Conservation (phyloP, 2,888 invertebrate species). For the Cerastoderma edule region DNA sequence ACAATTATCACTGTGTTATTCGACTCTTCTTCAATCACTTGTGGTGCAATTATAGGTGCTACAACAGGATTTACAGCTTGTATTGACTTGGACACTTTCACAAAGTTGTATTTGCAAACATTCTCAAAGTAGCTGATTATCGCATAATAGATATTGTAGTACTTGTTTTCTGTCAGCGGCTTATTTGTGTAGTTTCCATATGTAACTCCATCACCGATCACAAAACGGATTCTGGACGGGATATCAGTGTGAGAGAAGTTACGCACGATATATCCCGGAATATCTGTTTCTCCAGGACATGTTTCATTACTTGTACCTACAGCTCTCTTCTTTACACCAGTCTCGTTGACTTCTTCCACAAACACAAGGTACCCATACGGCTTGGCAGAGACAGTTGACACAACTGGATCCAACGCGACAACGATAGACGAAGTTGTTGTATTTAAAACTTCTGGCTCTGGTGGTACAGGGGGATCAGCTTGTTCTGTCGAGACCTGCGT, state of each 20-base stretch:
- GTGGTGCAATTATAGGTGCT: constrained; percentile 9
- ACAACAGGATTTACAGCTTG: constrained; percentile 34
- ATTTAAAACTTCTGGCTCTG: constrained; percentile 88
- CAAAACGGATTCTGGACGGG: constrained; percentile 86
- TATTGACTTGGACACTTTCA: constrained; percentile 76
- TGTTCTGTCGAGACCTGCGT: constrained; percentile 89
- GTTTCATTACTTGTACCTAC: constrained; percentile 83
- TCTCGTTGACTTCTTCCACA: constrained; percentile 86
- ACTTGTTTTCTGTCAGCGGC: constrained; percentile 87
- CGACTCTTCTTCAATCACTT: not conserved
- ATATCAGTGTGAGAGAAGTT: constrained; percentile 89
- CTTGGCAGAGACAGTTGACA: constrained; percentile 92
- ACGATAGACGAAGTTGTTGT: constrained; percentile 87
- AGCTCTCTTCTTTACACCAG: constrained; percentile 83
- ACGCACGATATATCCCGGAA: constrained; percentile 85
- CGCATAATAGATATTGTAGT: constrained; percentile 89
- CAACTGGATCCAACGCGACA: constrained; percentile 88
- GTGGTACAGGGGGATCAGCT: constrained; percentile 88
- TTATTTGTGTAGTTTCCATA: constrained; percentile 92
- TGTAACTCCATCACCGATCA: constrained; percentile 90
- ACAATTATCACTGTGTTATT: constrained; percentile 63
- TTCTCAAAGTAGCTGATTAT: constrained; percentile 89
- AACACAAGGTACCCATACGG: constrained; percentile 88
- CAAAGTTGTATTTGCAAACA: constrained; percentile 88
- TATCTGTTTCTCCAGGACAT: constrained; percentile 41